Base-by-base conservation (phyloP, 2,888 invertebrate species). In the Plebejus anna region DNA sequence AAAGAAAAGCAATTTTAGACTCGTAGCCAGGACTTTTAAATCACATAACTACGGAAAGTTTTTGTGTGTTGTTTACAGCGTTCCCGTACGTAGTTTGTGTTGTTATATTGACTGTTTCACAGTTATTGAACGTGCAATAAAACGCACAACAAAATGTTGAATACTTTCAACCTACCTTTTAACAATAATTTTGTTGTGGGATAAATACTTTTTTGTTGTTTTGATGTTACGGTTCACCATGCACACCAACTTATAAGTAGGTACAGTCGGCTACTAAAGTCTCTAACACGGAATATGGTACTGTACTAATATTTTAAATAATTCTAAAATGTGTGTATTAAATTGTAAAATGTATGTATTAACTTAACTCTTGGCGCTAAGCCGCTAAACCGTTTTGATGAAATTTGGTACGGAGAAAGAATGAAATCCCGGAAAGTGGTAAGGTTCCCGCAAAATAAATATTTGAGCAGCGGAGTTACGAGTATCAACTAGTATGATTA, bases 121-220 rank as follows among this genome's bases (percentile, higher is more conserved):
- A 28, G 28, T 73, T 55, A 28, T 73, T 73, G 32, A 32, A 55
- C 6, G 51, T 55, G 51, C 32, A 73, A 73, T 73, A 73, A 73
- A 73, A 51, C 73, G 32, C 32, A 47, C 73, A 55, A 73, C 32
- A 55, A 32, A 55, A 22, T 22, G 16, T 73, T 66, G 22, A 22
- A 22, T 22, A 22, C 22, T 0, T 22, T n/a, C n/a, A 22, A 22
- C 22, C 22, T 22, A 22, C 22, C 22, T 22, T 22, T 22, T 22
- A 22, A 22, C 0, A 22, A 22, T 22, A 22, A 22, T 22, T 22
- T 22, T 22, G 22, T 22, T 22, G 22, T 22, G 22, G 22, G 22
- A 22, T 22, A 22, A 66, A 13, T 66, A 13, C 11, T 66, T 66
- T 61, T 66, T 28, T 66, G 32, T 66, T 36, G 6, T 66, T 66